These are phyloP conservation scores for Motacilla alba DNA, from an alignment of 2,113 vertebrate species.

Conservation along the genomic window DNA sequence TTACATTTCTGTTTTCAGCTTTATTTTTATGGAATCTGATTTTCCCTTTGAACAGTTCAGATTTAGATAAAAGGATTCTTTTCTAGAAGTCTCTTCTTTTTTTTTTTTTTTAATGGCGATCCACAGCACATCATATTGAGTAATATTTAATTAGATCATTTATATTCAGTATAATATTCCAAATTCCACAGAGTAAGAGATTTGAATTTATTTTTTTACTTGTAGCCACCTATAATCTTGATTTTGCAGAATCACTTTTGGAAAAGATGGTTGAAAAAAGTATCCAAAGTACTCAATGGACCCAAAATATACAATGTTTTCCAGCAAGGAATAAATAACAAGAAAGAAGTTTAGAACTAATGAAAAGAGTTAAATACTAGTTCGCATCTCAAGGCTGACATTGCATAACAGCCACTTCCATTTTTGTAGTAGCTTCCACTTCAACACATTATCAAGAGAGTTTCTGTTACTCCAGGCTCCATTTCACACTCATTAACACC, in stretches of 20 bases:
- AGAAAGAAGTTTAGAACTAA: neutral
- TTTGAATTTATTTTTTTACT: neutral
- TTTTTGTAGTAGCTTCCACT: neutral
- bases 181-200: neutral
- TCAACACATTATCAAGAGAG: neutral
- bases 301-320: neutral
- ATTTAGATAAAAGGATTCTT: neutral
- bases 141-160: neutral
- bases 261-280: neutral
- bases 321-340: neutral
- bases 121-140: neutral
- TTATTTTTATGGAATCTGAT: conserved; percentile 13
- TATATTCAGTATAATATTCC: neutral
- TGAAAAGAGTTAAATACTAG: neutral
- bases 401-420: neutral
- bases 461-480: neutral
- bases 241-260: neutral
- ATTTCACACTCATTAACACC: neutral
- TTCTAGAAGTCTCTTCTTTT: neutral
- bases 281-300: neutral
- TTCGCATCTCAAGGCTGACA: neutral
- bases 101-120: neutral
- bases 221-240: neutral
- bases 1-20: conserved; percentile 35
- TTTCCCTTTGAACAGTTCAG: neutral